Percentiles rank a stretch among this genome's conserved stretches.
These are phyloP conservation scores for Denticeps clupeoides DNA, from an alignment of 2,797 vertebrate species.

Conservation along the genomic window DNA sequence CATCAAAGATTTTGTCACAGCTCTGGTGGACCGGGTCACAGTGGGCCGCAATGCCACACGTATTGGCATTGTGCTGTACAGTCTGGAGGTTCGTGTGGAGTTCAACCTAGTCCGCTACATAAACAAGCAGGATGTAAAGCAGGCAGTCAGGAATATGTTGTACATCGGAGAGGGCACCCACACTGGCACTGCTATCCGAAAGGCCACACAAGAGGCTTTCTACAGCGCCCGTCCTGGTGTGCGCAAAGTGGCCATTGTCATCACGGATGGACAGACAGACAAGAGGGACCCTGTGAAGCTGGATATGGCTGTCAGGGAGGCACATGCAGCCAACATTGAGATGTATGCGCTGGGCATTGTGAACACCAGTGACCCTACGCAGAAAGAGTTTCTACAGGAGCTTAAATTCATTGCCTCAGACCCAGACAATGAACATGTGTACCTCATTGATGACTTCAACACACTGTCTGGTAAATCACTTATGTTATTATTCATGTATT, in stretches of 20 bases:
- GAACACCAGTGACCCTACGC: conserved; percentile 70
- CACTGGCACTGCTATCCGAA: conserved; percentile 77
- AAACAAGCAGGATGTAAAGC: conserved; percentile 69
- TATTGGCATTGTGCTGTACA: conserved; percentile 78
- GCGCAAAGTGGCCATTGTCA: conserved; percentile 75
- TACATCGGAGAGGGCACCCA: conserved; percentile 87
- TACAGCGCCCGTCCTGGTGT: conserved; percentile 67
- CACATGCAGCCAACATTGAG: conserved; percentile 77
- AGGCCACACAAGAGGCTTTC: conserved; percentile 79
- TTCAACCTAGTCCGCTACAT: conserved; percentile 70
- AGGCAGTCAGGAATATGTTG: conserved; percentile 68
- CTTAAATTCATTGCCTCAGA: conserved; percentile 82
- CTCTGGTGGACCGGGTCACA: conserved; percentile 76
- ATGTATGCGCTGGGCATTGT: conserved; percentile 84
- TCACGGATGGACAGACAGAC: conserved; percentile 81
- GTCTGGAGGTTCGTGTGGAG: conserved; percentile 71
- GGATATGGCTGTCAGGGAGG: conserved; percentile 70
- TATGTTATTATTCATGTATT: too few relatives aligned
- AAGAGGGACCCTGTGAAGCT: conserved; percentile 76
- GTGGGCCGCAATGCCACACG: conserved; percentile 78
- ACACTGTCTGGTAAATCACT: conserved; percentile 65
- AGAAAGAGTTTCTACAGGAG: conserved; percentile 69
- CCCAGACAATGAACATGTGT: conserved; percentile 78
- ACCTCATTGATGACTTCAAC: conserved; percentile 82
- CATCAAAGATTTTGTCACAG: conserved; percentile 78